These are phyloP conservation scores for Lycaena phlaeas DNA, from an alignment of 2,888 invertebrate species.

Conservation along the genomic window DNA sequence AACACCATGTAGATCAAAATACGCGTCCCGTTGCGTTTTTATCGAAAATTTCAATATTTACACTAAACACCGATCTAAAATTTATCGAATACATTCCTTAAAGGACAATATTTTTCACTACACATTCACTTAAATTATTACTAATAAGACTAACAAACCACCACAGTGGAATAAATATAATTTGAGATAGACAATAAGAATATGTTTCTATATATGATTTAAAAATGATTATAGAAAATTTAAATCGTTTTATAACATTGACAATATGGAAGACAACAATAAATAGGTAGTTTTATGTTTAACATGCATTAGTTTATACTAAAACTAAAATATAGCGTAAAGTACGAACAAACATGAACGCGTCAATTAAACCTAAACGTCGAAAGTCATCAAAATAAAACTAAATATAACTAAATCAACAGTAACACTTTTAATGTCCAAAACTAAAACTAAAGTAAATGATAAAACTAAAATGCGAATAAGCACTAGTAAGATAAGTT, in stretches of 20 bases:
- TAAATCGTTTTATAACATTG: conserved; percentile 15
- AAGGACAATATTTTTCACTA: conserved; percentile 8
- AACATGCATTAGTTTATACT: conserved; percentile 14
- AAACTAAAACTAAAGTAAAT: conserved; percentile 9
- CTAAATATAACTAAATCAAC: conserved; percentile 20
- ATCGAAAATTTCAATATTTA: conserved; percentile 27
- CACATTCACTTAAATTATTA: neutral
- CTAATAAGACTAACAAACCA: neutral
- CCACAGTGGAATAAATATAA: neutral
- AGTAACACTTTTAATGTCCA: conserved; percentile 13
- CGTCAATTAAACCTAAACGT: conserved; percentile 56
- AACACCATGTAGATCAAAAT: conserved; percentile 20
- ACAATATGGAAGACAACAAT: conserved; percentile 51
- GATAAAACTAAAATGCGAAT: conserved; percentile 13
- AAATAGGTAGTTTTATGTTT: conserved; percentile 31
- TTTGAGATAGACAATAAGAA: conserved; percentile 2
- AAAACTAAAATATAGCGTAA: conserved; percentile 40
- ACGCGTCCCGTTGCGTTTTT: conserved; percentile 27
- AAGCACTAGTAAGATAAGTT: no score
- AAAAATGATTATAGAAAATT: conserved; percentile 7
- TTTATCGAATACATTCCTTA: conserved; percentile 6
- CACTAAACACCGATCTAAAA: conserved; percentile 15
- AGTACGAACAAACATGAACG: conserved; percentile 62
- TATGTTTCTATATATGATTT: conserved; percentile 1
- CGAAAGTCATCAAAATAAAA: conserved; percentile 30